phyloP scores from a whole-genome alignment of 92 coral and sea anemone species.

The Pocillopora grandis region DNA sequence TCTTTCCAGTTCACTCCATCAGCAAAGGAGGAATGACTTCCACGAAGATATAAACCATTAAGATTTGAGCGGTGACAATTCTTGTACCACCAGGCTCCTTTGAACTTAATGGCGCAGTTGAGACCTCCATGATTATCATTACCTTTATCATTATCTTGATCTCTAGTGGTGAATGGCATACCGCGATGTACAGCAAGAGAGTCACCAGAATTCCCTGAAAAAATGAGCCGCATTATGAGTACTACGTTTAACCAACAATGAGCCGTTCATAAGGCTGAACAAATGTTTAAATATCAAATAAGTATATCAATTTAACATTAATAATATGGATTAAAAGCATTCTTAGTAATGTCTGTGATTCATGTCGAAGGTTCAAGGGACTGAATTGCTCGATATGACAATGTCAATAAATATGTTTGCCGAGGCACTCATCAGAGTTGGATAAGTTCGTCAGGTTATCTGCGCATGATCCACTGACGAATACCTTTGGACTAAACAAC shows the following conservation, averaged over 20 bases:
- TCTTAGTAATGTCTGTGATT: no score
- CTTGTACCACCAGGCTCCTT: constrained; percentile 18
- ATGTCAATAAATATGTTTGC: no score
- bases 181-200: constrained; percentile 21
- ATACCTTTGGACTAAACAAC: no score
- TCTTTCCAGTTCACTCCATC: constrained; percentile 11
- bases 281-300: background rate
- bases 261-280: background rate
- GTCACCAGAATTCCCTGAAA: constrained; percentile 49
- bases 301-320: background rate
- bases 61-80: background rate
- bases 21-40: background rate
- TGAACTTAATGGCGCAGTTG: constrained; percentile 17
- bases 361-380: no score
- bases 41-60: constrained; percentile 7
- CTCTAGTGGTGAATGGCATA: constrained; percentile 34
- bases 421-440: no score
- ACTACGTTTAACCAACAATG: no score
- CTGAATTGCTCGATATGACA: no score
- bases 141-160: constrained; percentile 28
- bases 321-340: background rate
- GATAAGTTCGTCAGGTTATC: no score
- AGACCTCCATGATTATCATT: no score
- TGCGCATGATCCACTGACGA: no score
- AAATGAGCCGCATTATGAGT: background rate